Conservation (phyloP, 64 coral and sea anemone genomes). For the Anthopleura sola region DNA sequence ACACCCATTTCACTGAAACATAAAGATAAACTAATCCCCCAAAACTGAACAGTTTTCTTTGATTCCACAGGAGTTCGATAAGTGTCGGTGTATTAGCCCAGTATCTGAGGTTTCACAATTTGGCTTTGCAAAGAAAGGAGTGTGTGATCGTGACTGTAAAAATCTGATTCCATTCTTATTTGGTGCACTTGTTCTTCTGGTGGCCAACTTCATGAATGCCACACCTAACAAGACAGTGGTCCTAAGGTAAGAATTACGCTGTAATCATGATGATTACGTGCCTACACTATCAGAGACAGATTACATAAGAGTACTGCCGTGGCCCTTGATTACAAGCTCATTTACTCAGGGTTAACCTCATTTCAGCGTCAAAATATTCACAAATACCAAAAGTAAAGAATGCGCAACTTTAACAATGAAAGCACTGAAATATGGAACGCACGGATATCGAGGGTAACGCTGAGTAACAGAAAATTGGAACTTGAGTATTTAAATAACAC, state of each 20-base stretch:
- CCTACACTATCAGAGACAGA: background rate
- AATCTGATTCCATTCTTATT: conserved; percentile 92
- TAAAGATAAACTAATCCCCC: too few relatives aligned
- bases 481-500: too few relatives aligned
- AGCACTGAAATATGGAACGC: too few relatives aligned
- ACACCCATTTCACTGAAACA: too few relatives aligned
- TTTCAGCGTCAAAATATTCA: too few relatives aligned
- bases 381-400: too few relatives aligned
- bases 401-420: too few relatives aligned
- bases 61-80: conserved; percentile 38
- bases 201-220: conserved; percentile 93
- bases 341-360: too few relatives aligned
- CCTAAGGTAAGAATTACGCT: conserved; percentile 53
- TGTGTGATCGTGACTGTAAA: conserved; percentile 93
- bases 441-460: too few relatives aligned
- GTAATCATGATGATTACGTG: too few relatives aligned
- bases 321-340: too few relatives aligned
- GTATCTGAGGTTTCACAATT: conserved; percentile 6
- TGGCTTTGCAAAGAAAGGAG: conserved; percentile 64
- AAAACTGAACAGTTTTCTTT: background rate
- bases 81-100: conserved; percentile 68
- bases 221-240: conserved; percentile 98
- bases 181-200: conserved; percentile 79
- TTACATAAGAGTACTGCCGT: background rate
- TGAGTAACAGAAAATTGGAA: too few relatives aligned